These are phyloP conservation scores for Acanthosepion lycidas DNA, from an alignment of 2,888 invertebrate genomes.

Conservation along the genomic window DNA sequence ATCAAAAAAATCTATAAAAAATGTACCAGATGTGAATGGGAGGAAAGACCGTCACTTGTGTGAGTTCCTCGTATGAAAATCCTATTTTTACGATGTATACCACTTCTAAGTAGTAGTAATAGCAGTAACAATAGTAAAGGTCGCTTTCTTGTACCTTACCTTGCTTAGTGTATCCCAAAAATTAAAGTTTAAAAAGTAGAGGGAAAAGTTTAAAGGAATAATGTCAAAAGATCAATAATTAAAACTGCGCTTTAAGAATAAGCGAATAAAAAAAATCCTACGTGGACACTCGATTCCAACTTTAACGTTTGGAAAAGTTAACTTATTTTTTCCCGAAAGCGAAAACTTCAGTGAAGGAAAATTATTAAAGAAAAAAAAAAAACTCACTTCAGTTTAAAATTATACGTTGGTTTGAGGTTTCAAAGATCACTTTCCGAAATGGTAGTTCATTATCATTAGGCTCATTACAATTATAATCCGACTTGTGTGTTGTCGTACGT, in stretches of 20 bases:
- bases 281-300: not conserved
- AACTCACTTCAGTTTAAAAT: not conserved
- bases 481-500: not conserved
- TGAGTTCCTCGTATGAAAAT: not conserved
- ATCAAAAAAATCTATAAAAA: not conserved
- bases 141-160: not conserved
- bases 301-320: not conserved
- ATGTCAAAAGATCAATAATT: not conserved
- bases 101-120: not conserved
- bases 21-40: not conserved
- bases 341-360: not conserved
- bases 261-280: not conserved
- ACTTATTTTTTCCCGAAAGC: not conserved
- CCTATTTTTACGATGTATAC: not conserved
- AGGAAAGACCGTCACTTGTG: not conserved
- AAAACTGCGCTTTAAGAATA: not conserved
- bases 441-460: not conserved
- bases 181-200: not conserved
- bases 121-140: not conserved
- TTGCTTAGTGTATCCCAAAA: not conserved
- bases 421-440: not conserved
- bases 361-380: not conserved
- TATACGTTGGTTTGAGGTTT: not conserved
- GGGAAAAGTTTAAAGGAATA: not conserved
- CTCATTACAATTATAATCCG: not conserved